These are phyloP conservation scores for Drosophila subquinaria DNA, from an alignment of 2,888 invertebrate species.

Conservation along the genomic window DNA sequence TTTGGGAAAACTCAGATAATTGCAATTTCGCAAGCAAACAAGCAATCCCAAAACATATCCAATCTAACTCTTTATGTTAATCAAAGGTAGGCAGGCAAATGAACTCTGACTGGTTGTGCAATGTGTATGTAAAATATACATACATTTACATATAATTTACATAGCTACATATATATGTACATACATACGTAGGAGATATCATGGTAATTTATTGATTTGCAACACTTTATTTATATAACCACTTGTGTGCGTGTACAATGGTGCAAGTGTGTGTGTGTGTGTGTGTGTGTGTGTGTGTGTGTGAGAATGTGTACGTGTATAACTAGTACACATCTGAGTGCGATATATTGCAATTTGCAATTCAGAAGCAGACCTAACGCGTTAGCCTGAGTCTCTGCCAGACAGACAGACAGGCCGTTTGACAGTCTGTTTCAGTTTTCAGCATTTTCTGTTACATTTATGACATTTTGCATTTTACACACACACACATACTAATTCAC, in stretches of 20 bases:
- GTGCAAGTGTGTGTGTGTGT: background rate
- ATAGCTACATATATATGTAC: constrained; percentile 4
- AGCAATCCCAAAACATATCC: background rate
- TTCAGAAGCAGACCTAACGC: constrained; percentile 2
- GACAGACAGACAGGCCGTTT: constrained; percentile 13
- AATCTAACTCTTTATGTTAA: constrained; percentile 6
- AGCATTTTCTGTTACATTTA: constrained; percentile 45
- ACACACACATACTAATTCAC: constrained; percentile 5
- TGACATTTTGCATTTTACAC: constrained; percentile 43
- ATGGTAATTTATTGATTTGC: constrained; percentile 46
- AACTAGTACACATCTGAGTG: constrained; percentile 1
- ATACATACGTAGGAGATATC: constrained; percentile 6
- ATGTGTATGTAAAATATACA: background rate
- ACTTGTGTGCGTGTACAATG: background rate
- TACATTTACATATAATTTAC: constrained; percentile 20
- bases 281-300: background rate
- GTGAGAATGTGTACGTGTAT: too few species aligned
- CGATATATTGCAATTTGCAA: constrained; percentile 37
- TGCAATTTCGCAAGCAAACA: constrained; percentile 16
- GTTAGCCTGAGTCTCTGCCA: constrained; percentile 1
- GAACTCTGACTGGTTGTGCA: background rate
- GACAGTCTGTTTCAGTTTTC: constrained; percentile 29
- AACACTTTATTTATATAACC: constrained; percentile 17
- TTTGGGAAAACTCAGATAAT: background rate
- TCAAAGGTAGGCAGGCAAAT: constrained; percentile 2